Base-by-base conservation (phyloP, 2,888 invertebrate species). In the Leistus spinibarbis region DNA sequence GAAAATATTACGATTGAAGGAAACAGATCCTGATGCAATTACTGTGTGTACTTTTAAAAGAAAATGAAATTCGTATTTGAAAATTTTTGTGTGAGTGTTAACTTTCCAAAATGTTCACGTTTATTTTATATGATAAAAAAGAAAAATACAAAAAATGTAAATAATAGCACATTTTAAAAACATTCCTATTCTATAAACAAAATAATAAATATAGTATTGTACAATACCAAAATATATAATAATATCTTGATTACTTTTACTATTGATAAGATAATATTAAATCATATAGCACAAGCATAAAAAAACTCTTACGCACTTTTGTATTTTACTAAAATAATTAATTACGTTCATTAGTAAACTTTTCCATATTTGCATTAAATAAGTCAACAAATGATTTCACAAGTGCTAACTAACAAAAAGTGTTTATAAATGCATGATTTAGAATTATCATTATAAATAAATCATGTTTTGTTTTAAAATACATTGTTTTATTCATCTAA, bases 141-240 rank as follows among this genome's bases (percentile, higher is more conserved):
- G 13, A 57, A 57, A 57, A 57, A 17, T 63, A 68, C 54, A 74
- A 53, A 74, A 74, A 68, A 74, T 74, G 74, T 74, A 74, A 74
- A 74, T 74, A 74, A 60, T 74, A 74, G 74, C 74, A 74, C 74
- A 74, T 74, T 74, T 74, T 68, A 74, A 74, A 73, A 74, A 74
- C 68, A 74, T 74, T 74, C 74, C 74, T 74, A 73, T 73, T 73
- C 73, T 73, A 73, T 73, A 73, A 73, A 56, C n/a, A n/a, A 73
- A 73, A 73, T 73, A 73, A 73, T 72, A 73, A 73, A 73, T 68
- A 73, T 74, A 74, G 68, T 74, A 74, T 68, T 68, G 68, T 68
- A 74, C 62, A 74, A 74, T 74, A 69, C 68, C 68, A 74, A 74
- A 63, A 74, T 74, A 74, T 73, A 73, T 73, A 73, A 73, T 74